Conservation (phyloP, 2,113 vertebrate species). For the Scatophagus argus region DNA sequence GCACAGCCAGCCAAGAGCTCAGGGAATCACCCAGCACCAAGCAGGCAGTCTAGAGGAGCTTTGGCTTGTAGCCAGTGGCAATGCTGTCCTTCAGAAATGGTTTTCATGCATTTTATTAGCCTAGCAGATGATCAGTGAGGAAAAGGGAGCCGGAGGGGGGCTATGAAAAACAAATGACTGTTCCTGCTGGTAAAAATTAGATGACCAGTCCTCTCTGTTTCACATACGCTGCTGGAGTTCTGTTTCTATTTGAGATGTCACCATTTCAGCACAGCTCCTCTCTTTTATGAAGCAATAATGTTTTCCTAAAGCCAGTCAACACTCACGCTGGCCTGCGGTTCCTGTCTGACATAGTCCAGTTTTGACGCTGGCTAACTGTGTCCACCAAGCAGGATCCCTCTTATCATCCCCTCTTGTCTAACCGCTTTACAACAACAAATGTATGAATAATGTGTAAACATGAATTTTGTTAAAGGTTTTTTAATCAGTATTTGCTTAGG, state of each 20-base stretch:
- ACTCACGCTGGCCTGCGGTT: constrained; percentile 11
- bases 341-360: constrained; percentile 21
- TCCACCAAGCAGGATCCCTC: constrained; percentile 4
- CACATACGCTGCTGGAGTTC: constrained; percentile 19
- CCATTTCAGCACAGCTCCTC: constrained; percentile 30
- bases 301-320: constrained; percentile 18
- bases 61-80: constrained; percentile 52
- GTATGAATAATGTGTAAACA: constrained; percentile 9
- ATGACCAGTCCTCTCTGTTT: constrained; percentile 34
- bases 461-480: background rate
- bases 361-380: constrained; percentile 31
- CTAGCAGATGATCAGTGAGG: constrained; percentile 49
- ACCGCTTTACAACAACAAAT: constrained; percentile 11
- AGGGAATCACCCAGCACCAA: constrained; percentile 61
- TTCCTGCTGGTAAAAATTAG: constrained; percentile 51
- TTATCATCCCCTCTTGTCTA: background rate
- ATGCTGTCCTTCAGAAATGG: constrained; percentile 59
- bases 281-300: constrained; percentile 30
- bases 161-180: constrained; percentile 50
- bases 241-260: constrained; percentile 35
- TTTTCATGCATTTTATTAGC: constrained; percentile 64
- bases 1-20: constrained; percentile 60
- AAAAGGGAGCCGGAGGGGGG: constrained; percentile 25
- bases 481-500: constrained; percentile 13
- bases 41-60: constrained; percentile 46